phyloP scores from a whole-genome alignment of 35 echinoderm and acorn worm species.

The Eucidaris tribuloides region DNA sequence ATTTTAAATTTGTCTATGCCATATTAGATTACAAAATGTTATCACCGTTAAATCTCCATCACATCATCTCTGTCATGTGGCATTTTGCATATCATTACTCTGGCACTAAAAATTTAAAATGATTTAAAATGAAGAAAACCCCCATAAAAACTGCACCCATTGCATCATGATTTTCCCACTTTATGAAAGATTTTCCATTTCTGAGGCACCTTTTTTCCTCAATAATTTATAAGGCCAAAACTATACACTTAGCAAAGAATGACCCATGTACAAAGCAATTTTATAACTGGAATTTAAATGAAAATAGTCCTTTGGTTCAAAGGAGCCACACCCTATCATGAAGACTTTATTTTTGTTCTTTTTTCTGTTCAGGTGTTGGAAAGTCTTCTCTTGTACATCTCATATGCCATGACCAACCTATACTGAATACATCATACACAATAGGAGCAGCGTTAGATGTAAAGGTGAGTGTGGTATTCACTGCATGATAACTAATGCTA shows the following conservation, averaged over 20 bases:
- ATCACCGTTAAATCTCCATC: too few relatives aligned
- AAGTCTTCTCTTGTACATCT: constrained; percentile 93
- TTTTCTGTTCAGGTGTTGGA: constrained; percentile 70
- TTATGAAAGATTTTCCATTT: too few relatives aligned
- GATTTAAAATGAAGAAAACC: too few relatives aligned
- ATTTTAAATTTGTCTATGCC: too few relatives aligned
- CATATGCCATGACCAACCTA: constrained; percentile 74
- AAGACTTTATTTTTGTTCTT: not conserved
- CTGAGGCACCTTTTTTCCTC: too few relatives aligned
- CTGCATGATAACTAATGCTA: too few relatives aligned
- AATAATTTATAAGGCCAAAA: too few relatives aligned
- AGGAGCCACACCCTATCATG: not conserved
- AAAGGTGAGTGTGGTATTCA: constrained; percentile 80
- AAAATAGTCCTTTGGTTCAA: not conserved
- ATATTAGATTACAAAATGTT: too few relatives aligned
- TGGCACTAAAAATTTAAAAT: not conserved
- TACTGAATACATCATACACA: constrained; percentile 74
- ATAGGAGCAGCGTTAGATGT: constrained; percentile 95
- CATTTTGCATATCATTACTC: not conserved
- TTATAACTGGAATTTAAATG: not conserved
- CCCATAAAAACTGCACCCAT: too few relatives aligned
- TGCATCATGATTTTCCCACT: too few relatives aligned
- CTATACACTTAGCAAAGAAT: too few relatives aligned
- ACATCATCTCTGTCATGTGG: too few relatives aligned
- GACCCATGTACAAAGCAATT: not conserved